These are phyloP conservation scores for Lichenostomus cassidix DNA, from an alignment of 2,113 vertebrate genomes.

Conservation along the genomic window DNA sequence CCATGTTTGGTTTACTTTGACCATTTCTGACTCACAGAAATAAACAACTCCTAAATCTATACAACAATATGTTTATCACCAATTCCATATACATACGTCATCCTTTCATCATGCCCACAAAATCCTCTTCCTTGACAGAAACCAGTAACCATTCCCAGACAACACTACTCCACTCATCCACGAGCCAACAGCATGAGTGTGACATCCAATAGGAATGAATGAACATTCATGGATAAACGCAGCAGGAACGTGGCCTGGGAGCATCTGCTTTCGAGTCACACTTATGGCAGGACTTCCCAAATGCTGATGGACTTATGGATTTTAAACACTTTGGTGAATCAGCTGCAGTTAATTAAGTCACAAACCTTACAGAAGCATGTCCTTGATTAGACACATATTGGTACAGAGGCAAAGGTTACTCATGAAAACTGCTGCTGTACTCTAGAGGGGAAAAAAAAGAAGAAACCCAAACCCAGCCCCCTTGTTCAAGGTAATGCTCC, in stretches of 20 bases:
- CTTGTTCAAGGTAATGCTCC: not conserved
- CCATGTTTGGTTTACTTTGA: not conserved
- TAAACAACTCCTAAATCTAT: not conserved
- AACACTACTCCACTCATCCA: not conserved
- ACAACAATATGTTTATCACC: not conserved
- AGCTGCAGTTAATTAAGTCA: not conserved
- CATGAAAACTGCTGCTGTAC: not conserved
- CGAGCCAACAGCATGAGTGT: rapidly evolving
- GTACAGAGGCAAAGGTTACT: not conserved
- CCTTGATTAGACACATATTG: not conserved
- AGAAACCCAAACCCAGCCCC: not conserved
- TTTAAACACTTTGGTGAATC: not conserved
- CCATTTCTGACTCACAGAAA: not conserved
- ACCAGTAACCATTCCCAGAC: not conserved
- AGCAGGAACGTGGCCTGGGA: rapidly evolving
- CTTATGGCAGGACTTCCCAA: not conserved
- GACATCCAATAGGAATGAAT: not conserved
- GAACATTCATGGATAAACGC: rapidly evolving
- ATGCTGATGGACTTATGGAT: rapidly evolving
- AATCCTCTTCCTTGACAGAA: not conserved
- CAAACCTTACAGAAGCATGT: not conserved
- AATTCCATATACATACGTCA: not conserved
- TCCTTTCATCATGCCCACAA: not conserved
- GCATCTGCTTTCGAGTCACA: not conserved
- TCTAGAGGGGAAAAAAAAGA: not conserved